phyloP scores from a whole-genome alignment of 2,113 vertebrate species.

The Formicarius rufipectus region DNA sequence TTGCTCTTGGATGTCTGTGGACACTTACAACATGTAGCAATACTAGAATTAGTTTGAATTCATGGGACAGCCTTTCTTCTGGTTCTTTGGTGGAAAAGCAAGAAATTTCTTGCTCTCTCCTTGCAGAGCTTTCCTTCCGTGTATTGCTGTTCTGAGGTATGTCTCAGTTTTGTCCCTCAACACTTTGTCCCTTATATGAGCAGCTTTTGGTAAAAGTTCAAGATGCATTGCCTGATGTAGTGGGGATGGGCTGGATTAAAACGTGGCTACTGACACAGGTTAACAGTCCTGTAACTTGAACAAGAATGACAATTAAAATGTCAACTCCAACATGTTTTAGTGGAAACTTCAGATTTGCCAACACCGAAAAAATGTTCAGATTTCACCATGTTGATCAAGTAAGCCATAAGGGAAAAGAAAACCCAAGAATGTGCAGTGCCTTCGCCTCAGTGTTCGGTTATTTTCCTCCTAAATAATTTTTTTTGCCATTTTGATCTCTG shows the following conservation, averaged over 20 bases:
- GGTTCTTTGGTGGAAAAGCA: background rate
- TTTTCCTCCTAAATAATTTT: background rate
- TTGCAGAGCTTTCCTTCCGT: background rate
- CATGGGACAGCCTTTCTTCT: background rate
- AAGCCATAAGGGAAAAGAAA: background rate
- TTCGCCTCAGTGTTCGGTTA: background rate
- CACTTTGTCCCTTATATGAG: background rate
- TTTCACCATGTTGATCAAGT: background rate
- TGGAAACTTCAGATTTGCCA: background rate
- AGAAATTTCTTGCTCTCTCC: background rate
- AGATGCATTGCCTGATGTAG: background rate
- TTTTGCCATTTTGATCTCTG: accelerated
- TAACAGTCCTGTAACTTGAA: background rate
- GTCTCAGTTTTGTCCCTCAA: background rate
- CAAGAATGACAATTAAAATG: background rate
- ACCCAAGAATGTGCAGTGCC: accelerated
- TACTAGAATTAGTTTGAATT: background rate
- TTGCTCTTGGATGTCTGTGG: background rate
- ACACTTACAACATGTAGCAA: background rate
- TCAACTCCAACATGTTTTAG: background rate
- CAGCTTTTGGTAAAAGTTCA: background rate
- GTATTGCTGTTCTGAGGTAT: background rate
- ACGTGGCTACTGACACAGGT: background rate
- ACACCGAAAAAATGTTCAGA: background rate
- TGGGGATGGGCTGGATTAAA: background rate